A percentile compares a stretch with the other conserved stretches of the same genome.
Conservation (phyloP, 2,888 invertebrate genomes). For the Itoplectis maculator region DNA sequence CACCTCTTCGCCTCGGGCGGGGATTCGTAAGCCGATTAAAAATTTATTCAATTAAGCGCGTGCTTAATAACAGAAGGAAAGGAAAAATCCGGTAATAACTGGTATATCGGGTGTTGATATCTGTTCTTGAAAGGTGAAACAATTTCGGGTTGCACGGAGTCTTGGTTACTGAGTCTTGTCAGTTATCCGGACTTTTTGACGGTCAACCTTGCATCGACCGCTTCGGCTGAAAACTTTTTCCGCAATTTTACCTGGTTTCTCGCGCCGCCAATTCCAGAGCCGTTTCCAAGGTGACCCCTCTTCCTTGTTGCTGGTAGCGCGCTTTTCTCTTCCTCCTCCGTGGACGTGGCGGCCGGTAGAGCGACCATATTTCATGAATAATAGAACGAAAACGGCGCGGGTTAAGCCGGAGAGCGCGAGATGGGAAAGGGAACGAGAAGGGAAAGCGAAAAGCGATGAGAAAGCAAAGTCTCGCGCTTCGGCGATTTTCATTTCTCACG, state of each 20-base stretch:
- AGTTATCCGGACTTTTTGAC: too few species aligned
- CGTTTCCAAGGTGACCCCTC: not conserved
- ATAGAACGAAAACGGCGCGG: conserved; percentile 68
- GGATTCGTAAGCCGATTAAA: conserved; percentile 29
- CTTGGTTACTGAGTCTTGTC: too few species aligned
- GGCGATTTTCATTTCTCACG: conserved; percentile 72
- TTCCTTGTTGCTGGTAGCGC: not conserved
- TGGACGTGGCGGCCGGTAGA: not conserved
- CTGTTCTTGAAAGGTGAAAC: conserved; percentile 9
- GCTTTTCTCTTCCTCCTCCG: conserved; percentile 29
- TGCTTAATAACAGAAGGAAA: not conserved
- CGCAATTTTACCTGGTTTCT: not conserved
- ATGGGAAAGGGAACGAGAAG: conserved; percentile 4
- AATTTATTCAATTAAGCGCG: conserved; percentile 17
- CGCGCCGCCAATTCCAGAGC: not conserved
- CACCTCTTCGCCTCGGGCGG: not conserved
- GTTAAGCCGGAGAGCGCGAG: conserved; percentile 58
- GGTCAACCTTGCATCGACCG: not conserved
- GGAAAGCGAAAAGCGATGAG: conserved; percentile 34
- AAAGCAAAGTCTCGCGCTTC: conserved; percentile 49
- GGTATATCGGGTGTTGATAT: conserved; percentile 7
- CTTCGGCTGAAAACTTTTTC: not conserved
- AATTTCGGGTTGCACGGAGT: not conserved
- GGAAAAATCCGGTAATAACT: not conserved
- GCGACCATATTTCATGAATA: conserved; percentile 69